Conservation (phyloP, 2,113 vertebrate species). For the Pseudonaja textilis region DNA sequence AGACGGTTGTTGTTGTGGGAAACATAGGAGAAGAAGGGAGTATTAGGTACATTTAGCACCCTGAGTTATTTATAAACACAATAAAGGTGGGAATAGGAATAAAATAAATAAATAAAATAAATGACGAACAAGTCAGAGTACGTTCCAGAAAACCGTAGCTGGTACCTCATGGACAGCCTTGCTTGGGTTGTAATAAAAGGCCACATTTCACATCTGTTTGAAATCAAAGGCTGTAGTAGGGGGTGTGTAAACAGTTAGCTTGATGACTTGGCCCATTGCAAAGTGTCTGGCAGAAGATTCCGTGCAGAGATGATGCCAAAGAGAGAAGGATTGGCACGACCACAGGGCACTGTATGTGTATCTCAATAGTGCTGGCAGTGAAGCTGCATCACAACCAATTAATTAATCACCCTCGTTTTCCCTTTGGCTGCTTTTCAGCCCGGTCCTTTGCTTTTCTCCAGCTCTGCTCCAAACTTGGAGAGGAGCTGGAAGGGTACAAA, state of each 20-base stretch:
- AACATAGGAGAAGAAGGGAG: no score
- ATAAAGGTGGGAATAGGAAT: not conserved
- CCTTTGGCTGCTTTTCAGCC: not conserved
- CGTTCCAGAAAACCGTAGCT: not conserved
- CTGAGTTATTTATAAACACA: no score
- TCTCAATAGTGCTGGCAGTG: not conserved
- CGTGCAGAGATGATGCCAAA: not conserved
- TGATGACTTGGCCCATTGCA: not conserved
- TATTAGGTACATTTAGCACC: no score
- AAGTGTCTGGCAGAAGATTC: not conserved
- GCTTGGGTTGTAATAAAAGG: not conserved
- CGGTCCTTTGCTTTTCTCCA: not conserved
- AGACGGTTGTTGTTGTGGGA: no score
- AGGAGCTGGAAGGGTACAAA: not conserved
- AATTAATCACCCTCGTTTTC: not conserved
- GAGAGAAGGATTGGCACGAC: not conserved
- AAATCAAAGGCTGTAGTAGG: not conserved
- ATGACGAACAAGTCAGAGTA: not conserved
- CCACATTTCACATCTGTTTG: not conserved
- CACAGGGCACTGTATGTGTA: not conserved
- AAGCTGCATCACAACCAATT: not conserved
- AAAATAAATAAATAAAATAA: no score
- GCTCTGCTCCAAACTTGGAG: not conserved
- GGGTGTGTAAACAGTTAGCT: not conserved
- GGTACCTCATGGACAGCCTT: not conserved